Evolutionary conservation across 2,797 vertebrate species (phyloP), one percentile per base, ranked within the genome.

Genomic region (Chelon auratus): DNA sequence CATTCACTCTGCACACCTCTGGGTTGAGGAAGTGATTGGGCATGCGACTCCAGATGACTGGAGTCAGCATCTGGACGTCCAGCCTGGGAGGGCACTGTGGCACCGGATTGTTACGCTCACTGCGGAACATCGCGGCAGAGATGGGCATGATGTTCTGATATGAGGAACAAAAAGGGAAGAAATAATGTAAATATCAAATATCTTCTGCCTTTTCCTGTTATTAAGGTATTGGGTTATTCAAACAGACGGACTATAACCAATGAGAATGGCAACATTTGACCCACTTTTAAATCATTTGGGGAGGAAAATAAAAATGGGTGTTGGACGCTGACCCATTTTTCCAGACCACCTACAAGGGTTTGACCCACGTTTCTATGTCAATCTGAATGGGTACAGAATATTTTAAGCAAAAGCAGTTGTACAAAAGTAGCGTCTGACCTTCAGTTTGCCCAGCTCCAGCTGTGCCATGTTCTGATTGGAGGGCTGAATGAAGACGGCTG

Each of bases 101-200:
- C 2, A 96, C 94, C 0, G 97, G 89, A 87, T 99, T 99, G 50
- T 88, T 97, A n/a, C 94, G 88, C 84, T 99, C 97, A 0, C 97
- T 99, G 82, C 91, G 93, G 88, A 99, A 99, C 97, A 99, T 98
- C 77, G 97, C 97, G 0, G 97, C 96, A 0, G 97, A 99, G 90
- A 99, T 94, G 1, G 97, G 97, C 97, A 99, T 98, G 91, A 99
- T 98, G 89, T 99, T 99, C 97, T 98, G 85, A 18, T 17, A 15
- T 0, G 2, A 18, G 56, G 77, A n/a, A 66, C 17, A 59, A 22
- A 7, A 45, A 7, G 33, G 7, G 6, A 37, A 56, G 24, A 26
- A 26, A 26, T 3, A 26, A 26, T 22, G 22, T 22, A 22, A 22
- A 22, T 22, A 22, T 22, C 30, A 30, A 33, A 7, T 7, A 33